Base-by-base conservation (phyloP, 2,797 vertebrate species). In the Hylomyscus alleni region DNA sequence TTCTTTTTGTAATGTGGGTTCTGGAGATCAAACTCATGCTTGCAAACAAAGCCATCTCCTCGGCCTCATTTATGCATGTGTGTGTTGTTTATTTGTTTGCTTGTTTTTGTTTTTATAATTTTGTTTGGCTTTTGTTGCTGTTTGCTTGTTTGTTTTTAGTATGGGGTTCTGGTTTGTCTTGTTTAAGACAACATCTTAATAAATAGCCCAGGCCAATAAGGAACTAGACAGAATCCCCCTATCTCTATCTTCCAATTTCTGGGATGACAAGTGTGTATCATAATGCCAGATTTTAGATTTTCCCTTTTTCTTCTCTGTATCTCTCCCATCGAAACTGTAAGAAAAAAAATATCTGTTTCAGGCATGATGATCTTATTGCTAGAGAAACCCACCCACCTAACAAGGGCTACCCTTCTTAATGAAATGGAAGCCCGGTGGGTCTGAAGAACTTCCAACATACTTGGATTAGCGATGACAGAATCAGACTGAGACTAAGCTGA, bases 261-360 rank as follows among this genome's bases (percentile, higher is more conserved):
- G 29, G 19, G 54, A 24, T 76, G 56, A 89, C 50, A 44, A 58
- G 37, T 47, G 7, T 75, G 12, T 60, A 47, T 6, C 72, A 50
- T 6, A 13, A 60, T 50, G 31, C 12, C 69, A 73, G 67, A 73
- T 56, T 73, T 73, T 87, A 56, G 52, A 73, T 52, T 73, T 83
- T 40, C 77, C 77, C 31, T 17, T 40, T 81, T 44, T 37, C 60
- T 65, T 58, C 3, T 54, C 6, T 37, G n/a, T 14, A n/a, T 73
- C 88, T 88, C 78, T 60, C 19, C 90, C 73, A 80, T 85, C 50
- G 72, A 95, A 92, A 93, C 1, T 4, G 34, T 92, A 75, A 65
- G 84, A 73, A 82, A 89, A 77, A 22, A 1, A 75, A 17, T 89
- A 37, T 29, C 67, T 91, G 54, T 72, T 62, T 91, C 24, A 19